Evolutionary conservation across 2,888 invertebrate species (phyloP), one percentile per base, ranked within the genome.

Genomic region (Cinara cedri): DNA sequence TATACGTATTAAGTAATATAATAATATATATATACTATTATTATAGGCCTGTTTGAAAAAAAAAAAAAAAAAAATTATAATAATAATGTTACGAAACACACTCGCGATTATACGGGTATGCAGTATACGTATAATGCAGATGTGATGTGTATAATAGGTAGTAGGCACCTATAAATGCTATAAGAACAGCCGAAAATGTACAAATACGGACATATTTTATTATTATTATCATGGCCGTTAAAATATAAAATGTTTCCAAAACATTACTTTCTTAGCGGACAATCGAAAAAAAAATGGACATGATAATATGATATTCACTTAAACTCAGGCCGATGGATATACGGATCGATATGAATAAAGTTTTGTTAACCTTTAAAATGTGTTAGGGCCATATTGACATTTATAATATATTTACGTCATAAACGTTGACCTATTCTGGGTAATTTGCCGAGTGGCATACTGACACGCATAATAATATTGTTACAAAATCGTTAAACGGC

Each of bases 11-110:
- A n/a, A n/a, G n/a, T n/a, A n/a, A n/a, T n/a, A n/a, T n/a, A n/a
- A n/a, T n/a, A n/a, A n/a, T n/a, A n/a, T n/a, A n/a, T n/a, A n/a
- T n/a, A n/a, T 34, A 34, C 34, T 34, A 24, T 2, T 66, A 26
- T 46, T 19, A 14, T 66, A 72, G 72, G 72, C 72, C 46, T n/a
- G 16, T n/a, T 16, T 57, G 16, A 11, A 46, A 54, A 68, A n/a
- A n/a, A n/a, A n/a, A n/a, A n/a, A n/a, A n/a, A n/a, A n/a, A n/a
- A 71, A 44, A 51, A 26, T 51, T 26, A 68, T 49, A 66, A 49
- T 57, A 57, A 46, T 4, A 6, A 34, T 42, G 66, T 60, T 72
- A 72, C 60, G 60, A 72, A 72, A 72, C 46, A 19, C 54, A 57
- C 21, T 24, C 54, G 51, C 11, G 11, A 21, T n/a, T 34, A 62